phyloP scores from a whole-genome alignment of 2,113 vertebrate species.

The Bombycilla garrulus region DNA sequence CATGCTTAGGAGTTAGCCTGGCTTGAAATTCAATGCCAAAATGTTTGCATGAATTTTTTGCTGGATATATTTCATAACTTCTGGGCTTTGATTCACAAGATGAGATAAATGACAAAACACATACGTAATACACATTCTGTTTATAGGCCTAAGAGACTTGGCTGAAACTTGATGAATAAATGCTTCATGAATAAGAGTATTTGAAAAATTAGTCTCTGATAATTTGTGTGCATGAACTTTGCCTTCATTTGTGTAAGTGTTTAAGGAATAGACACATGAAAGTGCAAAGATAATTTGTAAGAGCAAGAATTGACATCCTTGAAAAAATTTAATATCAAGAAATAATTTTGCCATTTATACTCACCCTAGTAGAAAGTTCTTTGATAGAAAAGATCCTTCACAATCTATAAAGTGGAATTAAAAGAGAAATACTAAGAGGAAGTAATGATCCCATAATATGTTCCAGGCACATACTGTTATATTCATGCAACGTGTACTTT shows the following conservation, averaged over 20 bases:
- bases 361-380: neutral
- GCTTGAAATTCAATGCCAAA: neutral
- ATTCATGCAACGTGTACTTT: neutral
- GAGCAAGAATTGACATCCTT: neutral
- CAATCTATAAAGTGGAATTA: neutral
- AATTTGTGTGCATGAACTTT: neutral
- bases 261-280: neutral
- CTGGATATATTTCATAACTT: neutral
- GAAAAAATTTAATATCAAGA: conserved; percentile 17
- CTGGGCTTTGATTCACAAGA: neutral
- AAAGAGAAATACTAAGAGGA: neutral
- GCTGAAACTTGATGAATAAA: neutral
- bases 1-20: neutral
- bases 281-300: neutral
- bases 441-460: neutral
- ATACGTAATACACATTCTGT: neutral
- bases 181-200: neutral
- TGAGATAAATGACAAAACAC: neutral
- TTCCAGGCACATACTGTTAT: neutral
- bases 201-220: neutral
- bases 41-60: neutral
- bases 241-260: conserved; percentile 12
- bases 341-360: neutral
- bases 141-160: neutral
- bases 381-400: neutral